A percentile compares a stretch with the other conserved stretches of the same genome.
Conservation (phyloP, 2,888 invertebrate species). For the Luperina nickerlii region DNA sequence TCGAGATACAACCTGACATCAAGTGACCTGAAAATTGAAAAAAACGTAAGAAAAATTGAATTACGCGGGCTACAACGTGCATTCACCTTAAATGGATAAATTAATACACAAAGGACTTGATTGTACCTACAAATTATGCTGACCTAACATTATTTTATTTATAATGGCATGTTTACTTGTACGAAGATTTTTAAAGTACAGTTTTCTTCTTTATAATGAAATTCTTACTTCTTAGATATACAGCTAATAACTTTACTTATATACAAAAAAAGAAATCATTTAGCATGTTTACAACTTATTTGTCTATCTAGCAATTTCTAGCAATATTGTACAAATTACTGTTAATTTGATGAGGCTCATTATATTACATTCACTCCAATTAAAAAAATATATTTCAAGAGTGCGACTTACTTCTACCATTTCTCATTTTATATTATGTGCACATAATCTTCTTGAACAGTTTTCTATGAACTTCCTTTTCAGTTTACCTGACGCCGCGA, state of each 20-base stretch:
- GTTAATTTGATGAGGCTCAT: not conserved
- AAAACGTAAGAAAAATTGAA: too few species aligned
- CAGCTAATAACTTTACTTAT: not conserved
- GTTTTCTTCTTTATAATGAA: not conserved
- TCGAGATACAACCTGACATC: too few species aligned
- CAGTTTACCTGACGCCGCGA: conserved; percentile 7
- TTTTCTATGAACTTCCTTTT: conserved; percentile 8
- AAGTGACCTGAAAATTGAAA: too few species aligned
- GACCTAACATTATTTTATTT: not conserved
- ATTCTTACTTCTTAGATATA: not conserved
- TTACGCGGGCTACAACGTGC: too few species aligned
- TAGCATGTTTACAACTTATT: not conserved
- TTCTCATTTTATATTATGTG: not conserved
- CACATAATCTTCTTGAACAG: conserved; percentile 18
- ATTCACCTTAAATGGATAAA: too few species aligned
- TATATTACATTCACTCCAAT: not conserved
- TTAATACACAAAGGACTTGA: not conserved
- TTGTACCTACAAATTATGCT: not conserved
- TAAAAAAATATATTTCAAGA: not conserved
- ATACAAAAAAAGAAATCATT: too few species aligned
- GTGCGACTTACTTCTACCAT: not conserved
- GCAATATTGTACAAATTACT: not conserved
- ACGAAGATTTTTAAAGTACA: too few species aligned
- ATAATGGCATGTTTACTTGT: not conserved
- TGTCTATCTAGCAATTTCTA: not conserved